Conservation (phyloP, 2,113 vertebrate genomes). For the Callocephalon fimbriatum region DNA sequence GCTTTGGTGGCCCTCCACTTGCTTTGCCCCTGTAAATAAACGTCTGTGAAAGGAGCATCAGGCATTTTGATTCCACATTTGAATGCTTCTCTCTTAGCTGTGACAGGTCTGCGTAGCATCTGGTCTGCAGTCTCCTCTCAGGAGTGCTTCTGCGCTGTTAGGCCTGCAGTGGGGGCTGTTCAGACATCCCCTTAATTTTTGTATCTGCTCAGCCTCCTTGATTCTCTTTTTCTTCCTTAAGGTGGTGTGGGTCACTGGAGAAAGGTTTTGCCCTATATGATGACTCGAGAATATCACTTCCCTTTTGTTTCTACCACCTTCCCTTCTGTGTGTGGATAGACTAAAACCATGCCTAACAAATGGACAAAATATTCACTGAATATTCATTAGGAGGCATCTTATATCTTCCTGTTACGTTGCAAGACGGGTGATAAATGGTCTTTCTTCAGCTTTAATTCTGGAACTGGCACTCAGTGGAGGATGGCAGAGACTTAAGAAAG, state of each 20-base stretch:
- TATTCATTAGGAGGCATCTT: background rate
- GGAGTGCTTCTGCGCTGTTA: background rate
- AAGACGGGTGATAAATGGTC: background rate
- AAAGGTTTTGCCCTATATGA: background rate
- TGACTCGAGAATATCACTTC: background rate
- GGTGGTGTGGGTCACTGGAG: background rate
- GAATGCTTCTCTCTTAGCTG: background rate
- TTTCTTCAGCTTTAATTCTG: background rate
- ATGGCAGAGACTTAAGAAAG: background rate
- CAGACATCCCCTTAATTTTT: background rate
- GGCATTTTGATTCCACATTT: background rate
- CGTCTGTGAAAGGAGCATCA: background rate
- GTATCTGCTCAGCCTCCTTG: background rate
- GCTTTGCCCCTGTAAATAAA: background rate
- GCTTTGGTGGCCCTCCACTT: background rate
- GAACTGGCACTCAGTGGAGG: rapidly evolving
- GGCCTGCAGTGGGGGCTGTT: background rate
- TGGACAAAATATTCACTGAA: background rate
- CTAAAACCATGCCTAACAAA: background rate
- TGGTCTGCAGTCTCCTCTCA: background rate
- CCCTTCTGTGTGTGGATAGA: background rate
- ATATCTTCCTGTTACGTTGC: background rate
- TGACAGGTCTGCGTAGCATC: background rate
- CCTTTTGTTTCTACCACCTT: background rate
- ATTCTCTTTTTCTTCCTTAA: background rate